These are phyloP conservation scores for Archips crataeganus DNA, from an alignment of 2,888 invertebrate species.

Conservation along the genomic window DNA sequence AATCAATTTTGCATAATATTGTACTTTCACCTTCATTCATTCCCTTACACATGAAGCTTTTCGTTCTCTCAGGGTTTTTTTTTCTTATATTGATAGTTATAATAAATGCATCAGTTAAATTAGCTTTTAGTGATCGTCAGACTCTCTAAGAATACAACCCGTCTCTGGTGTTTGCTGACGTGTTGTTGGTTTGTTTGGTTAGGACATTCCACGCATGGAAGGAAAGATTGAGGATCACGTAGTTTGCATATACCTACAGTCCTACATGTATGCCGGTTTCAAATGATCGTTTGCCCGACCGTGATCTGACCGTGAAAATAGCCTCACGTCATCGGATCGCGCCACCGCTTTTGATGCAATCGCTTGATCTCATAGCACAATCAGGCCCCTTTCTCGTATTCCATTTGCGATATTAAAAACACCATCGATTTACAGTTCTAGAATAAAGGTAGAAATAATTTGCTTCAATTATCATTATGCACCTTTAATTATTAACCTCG, in stretches of 20 bases:
- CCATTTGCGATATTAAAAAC: background rate
- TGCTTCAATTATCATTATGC: background rate
- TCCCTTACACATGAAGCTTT: conserved; percentile 6
- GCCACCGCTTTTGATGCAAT: conserved; percentile 41
- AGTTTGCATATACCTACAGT: background rate
- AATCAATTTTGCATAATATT: conserved; percentile 8
- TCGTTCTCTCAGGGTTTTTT: conserved; percentile 7
- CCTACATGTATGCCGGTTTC: conserved; percentile 33
- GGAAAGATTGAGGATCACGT: conserved; percentile 25
- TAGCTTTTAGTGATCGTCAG: conserved; percentile 17
- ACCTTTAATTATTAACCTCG: background rate
- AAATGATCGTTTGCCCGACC: conserved; percentile 43
- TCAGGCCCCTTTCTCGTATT: conserved; percentile 27
- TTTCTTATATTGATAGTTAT: conserved; percentile 11
- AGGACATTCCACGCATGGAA: conserved; percentile 29
- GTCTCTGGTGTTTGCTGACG: conserved; percentile 18
- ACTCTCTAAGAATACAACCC: conserved; percentile 28
- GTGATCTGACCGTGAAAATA: conserved; percentile 45
- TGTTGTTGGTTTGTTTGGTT: conserved; percentile 37
- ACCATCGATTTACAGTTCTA: background rate
- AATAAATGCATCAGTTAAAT: conserved; percentile 26
- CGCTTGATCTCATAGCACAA: conserved; percentile 31
- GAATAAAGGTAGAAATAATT: background rate
- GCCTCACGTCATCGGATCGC: conserved; percentile 47
- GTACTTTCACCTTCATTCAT: conserved; percentile 32